phyloP scores from a whole-genome alignment of 2,888 invertebrate species.

The Nomada fucata region DNA sequence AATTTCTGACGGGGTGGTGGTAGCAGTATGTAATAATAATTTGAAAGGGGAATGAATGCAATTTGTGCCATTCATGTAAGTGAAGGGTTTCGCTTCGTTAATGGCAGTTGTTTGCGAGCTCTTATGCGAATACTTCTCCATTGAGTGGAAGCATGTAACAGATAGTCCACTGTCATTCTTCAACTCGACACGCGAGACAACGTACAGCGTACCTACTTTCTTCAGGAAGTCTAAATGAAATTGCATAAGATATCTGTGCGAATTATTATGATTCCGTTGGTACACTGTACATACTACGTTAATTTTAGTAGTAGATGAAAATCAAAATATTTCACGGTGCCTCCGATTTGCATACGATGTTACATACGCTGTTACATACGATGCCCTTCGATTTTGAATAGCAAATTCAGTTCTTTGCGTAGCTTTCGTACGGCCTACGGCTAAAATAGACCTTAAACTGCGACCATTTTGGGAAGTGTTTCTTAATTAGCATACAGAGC shows the following conservation, averaged over 20 bases:
- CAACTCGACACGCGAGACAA: neutral
- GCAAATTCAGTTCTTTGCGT: neutral
- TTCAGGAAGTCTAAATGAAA: slow-evolving; percentile 42
- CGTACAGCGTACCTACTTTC: slow-evolving; percentile 32
- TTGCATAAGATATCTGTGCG: slow-evolving; percentile 33
- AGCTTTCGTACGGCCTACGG: neutral
- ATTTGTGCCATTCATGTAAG: too few relatives aligned
- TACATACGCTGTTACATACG: too few relatives aligned
- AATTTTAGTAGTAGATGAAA: neutral
- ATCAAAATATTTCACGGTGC: neutral
- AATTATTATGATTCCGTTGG: neutral
- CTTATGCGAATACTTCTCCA: neutral
- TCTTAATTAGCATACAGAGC: neutral
- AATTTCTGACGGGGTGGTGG: too few relatives aligned
- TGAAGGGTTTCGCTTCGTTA: too few relatives aligned
- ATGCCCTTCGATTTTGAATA: too few relatives aligned
- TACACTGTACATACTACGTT: neutral
- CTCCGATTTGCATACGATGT: neutral
- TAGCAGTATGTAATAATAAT: too few relatives aligned
- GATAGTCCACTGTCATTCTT: slow-evolving; percentile 9
- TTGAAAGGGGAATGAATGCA: too few relatives aligned
- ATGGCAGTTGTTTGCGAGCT: too few relatives aligned
- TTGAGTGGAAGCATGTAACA: slow-evolving; percentile 22
- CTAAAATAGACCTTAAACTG: neutral
- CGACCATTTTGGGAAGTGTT: neutral